Conservation (phyloP, 2,797 vertebrate species). For the Pitangus sulphuratus region DNA sequence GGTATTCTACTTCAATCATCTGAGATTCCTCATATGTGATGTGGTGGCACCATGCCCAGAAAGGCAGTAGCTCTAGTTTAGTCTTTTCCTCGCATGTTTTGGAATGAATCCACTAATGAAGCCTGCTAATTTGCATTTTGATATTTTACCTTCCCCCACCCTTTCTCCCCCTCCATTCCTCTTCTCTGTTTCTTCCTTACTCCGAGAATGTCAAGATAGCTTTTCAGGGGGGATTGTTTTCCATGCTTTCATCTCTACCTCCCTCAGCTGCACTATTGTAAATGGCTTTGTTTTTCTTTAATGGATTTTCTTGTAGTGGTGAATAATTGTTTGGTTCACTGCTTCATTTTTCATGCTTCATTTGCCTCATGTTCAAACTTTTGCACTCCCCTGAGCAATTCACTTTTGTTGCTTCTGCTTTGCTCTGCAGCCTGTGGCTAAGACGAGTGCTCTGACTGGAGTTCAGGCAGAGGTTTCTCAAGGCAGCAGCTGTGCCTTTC, state of each 20-base stretch:
- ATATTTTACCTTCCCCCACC: conserved; percentile 5
- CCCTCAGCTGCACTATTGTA: conserved; percentile 29
- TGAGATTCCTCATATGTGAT: not conserved
- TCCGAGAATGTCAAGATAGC: not conserved
- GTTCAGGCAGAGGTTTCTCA: conserved; percentile 16
- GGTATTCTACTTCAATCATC: not conserved
- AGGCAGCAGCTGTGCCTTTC: conserved; percentile 49
- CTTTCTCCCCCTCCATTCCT: not conserved
- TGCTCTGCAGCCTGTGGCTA: conserved; percentile 28
- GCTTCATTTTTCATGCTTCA: conserved; percentile 41
- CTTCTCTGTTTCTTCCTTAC: not conserved
- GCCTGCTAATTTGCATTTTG: conserved; percentile 44
- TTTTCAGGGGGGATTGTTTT: conserved; percentile 42
- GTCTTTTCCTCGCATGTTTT: not conserved
- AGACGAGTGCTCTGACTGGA: conserved; percentile 4
- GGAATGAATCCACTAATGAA: conserved; percentile 15
- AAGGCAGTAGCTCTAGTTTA: conserved; percentile 5
- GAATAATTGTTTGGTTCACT: conserved; percentile 58
- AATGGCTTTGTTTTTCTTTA: conserved; percentile 59
- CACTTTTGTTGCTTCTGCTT: conserved; percentile 10
- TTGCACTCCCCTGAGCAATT: conserved; percentile 51
- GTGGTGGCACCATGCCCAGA: not conserved
- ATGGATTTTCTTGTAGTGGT: conserved; percentile 44
- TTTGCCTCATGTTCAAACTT: conserved; percentile 54
- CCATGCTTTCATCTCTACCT: conserved; percentile 49